Conservation (phyloP, 2,888 invertebrate genomes). For the Euclidia mi region DNA sequence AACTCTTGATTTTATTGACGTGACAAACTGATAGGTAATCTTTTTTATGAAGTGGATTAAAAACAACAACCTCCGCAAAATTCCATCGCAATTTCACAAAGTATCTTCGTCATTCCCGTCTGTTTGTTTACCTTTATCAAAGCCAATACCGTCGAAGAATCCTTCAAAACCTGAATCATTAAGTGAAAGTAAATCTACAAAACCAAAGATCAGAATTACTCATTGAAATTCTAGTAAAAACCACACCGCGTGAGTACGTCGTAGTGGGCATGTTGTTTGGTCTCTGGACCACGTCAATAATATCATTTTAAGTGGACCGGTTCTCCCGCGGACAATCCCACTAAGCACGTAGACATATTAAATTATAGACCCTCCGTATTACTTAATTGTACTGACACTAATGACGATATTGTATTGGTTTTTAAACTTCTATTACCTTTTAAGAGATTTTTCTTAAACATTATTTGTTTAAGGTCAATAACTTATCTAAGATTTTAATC, state of each 20-base stretch:
- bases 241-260: slow-evolving; percentile 44
- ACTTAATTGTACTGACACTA: slow-evolving; percentile 46
- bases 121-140: slow-evolving; percentile 12
- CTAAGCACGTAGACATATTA: slow-evolving; percentile 70
- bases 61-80: no score
- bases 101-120: background rate
- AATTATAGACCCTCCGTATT: slow-evolving; percentile 60
- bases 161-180: slow-evolving; percentile 30
- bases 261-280: slow-evolving; percentile 43
- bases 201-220: slow-evolving; percentile 46
- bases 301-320: slow-evolving; percentile 85
- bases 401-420: slow-evolving; percentile 33
- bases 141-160: slow-evolving; percentile 28
- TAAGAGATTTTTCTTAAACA: background rate
- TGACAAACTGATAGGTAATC: no score
- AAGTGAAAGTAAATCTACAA: slow-evolving; percentile 47
- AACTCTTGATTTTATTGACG: no score
- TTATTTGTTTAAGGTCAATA: background rate
- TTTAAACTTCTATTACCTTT: slow-evolving; percentile 43
- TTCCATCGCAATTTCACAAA: no score
- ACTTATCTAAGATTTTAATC: no score
- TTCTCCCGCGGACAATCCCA: slow-evolving; percentile 69
- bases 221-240: slow-evolving; percentile 62
- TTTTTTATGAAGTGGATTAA: no score
- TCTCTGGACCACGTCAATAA: slow-evolving; percentile 75